Evolutionary conservation across 2,888 invertebrate species (phyloP).

Genomic region (Machimus atricapillus): DNA sequence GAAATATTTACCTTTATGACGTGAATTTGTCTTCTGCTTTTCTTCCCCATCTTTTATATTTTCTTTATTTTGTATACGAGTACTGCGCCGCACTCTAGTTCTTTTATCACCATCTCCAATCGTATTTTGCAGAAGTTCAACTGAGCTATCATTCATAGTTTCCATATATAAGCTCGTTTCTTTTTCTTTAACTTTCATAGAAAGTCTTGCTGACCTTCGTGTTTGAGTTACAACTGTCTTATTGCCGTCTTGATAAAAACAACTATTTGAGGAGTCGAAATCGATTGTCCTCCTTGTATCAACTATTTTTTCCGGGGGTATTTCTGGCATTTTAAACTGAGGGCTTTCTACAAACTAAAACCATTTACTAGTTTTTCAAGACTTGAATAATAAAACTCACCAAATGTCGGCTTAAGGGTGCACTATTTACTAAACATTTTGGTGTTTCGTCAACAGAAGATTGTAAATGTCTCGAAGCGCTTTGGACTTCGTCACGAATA

Average conservation of each 20-base stretch:
- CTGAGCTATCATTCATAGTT: not conserved
- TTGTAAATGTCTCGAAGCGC: constrained; percentile 24
- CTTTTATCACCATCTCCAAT: not conserved
- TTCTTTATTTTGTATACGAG: not conserved
- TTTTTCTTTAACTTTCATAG: not conserved
- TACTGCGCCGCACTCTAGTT: not conserved
- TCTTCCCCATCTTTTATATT: not conserved
- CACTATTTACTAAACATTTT: not conserved
- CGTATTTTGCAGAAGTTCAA: not conserved
- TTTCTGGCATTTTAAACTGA: constrained; percentile 51
- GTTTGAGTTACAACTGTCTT: constrained; percentile 32
- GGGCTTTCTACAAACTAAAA: constrained; percentile 51
- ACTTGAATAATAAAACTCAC: constrained; percentile 47
- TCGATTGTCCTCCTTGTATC: not conserved
- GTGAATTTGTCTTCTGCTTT: not conserved
- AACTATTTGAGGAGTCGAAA: not conserved
- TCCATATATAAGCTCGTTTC: not conserved
- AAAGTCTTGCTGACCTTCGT: not conserved
- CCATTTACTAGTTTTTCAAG: not conserved
- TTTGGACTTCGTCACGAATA: constrained; percentile 45
- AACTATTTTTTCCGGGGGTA: constrained; percentile 36
- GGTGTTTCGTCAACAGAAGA: not conserved
- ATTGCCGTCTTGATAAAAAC: constrained; percentile 18
- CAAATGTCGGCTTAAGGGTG: constrained; percentile 47
- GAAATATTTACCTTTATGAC: not conserved